Percentiles rank a stretch among this genome's conserved stretches.
These are phyloP conservation scores for Crotophaga sulcirostris DNA, from an alignment of 2,113 vertebrate species.

Conservation along the genomic window DNA sequence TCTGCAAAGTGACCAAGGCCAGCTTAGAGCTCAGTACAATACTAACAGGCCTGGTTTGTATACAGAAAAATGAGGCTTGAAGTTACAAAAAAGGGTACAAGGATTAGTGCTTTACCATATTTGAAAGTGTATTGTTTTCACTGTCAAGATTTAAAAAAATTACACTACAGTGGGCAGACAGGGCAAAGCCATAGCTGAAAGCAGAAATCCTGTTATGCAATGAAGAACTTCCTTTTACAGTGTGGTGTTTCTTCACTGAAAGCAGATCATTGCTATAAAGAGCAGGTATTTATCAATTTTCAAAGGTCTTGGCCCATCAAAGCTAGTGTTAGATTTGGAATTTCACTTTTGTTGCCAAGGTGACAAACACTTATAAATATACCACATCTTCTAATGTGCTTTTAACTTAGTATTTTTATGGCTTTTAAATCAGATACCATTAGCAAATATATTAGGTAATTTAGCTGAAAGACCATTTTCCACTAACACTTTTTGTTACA, in stretches of 20 bases:
- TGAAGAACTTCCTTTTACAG: slow-evolving; percentile 52
- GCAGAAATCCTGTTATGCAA: slow-evolving; percentile 28
- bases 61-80: background rate
- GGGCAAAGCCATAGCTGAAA: slow-evolving; percentile 40
- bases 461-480: slow-evolving; percentile 86
- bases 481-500: slow-evolving; percentile 81
- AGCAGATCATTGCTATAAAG: slow-evolving; percentile 75
- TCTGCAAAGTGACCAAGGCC: background rate
- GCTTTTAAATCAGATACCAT: slow-evolving; percentile 88
- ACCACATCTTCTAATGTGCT: slow-evolving; percentile 84
- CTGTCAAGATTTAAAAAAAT: slow-evolving; percentile 23
- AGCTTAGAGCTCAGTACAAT: background rate
- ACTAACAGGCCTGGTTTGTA: background rate
- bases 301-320: slow-evolving; percentile 83
- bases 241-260: slow-evolving; percentile 66
- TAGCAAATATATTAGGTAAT: slow-evolving; percentile 88
- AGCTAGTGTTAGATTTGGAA: slow-evolving; percentile 80
- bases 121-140: slow-evolving; percentile 10
- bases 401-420: slow-evolving; percentile 87
- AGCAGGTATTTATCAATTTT: slow-evolving; percentile 83
- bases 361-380: slow-evolving; percentile 87
- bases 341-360: slow-evolving; percentile 84
- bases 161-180: slow-evolving; percentile 1
- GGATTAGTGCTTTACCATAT: background rate
- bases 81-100: background rate